Base-by-base conservation (phyloP, 2,113 vertebrate genomes). In the Todiramphus chloris region DNA sequence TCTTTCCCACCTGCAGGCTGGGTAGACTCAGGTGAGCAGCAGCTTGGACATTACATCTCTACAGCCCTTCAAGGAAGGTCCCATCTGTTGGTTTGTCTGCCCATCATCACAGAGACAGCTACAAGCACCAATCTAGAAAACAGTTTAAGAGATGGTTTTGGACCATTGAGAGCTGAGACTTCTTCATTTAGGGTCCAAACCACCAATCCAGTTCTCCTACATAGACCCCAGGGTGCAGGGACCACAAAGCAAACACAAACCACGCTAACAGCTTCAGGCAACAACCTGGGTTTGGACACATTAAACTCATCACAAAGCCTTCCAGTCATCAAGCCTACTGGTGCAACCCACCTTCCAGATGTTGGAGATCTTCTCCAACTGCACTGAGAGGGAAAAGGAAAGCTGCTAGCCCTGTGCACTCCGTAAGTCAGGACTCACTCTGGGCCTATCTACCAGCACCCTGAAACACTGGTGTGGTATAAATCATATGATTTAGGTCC, bases 241-340 rank as follows among this genome's bases (percentile, higher is more conserved):
- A 39, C 31, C 7, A 9, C 0, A 1, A 1, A 33, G 25, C 41
- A 31, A 44, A 43, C 1, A 0, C 50, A 25, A 25, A 9, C 3
- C 2, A 1, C 0, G 4, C 58, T 39, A 56, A 20, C 20, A 33
- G 5, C 53, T 33, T 2, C 44, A 27, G 21, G 13, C 31, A 44
- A 21, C 4, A 28, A 1, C n/a, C 35, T 28, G 43, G 39, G 8
- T 37, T 53, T 75, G 66, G 37, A 35, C 20, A 24, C 0, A 0
- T 48, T 10, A 41, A 27, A 44, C 14, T 31, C 25, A 10, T 14
- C 41, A 16, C 78, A 87, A 76, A 73, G 12, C 7, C 64, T 48
- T 53, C 15, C 67, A 90, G 58, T 15, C 48, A 41, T 6, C 55
- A 72, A 14, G 24, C 6, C 33, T 39, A 18, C 28, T 46, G 16